Evolutionary conservation across 2,797 vertebrate genomes (phyloP).

Genomic region (Acanthurus lineatus): DNA sequence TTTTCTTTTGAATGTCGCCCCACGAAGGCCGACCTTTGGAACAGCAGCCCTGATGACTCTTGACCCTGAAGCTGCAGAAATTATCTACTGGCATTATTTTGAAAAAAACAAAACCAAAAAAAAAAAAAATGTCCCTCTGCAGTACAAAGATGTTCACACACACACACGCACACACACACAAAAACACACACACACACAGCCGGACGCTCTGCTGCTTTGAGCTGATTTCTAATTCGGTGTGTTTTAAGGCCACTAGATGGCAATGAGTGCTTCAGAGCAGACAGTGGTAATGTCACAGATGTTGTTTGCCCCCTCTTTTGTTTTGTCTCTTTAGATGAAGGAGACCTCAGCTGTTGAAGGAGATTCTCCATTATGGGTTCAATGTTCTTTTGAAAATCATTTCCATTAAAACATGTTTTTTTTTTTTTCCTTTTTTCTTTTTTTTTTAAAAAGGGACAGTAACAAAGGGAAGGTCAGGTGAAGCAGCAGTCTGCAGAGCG

Average conservation of each 20-base stretch:
- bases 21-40: slow-evolving; percentile 40
- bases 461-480: slow-evolving; percentile 89
- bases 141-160: slow-evolving; percentile 29
- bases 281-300: slow-evolving; percentile 84
- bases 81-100: slow-evolving; percentile 78
- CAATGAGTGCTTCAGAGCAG: slow-evolving; percentile 60
- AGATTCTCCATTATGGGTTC: slow-evolving; percentile 89
- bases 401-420: slow-evolving; percentile 89
- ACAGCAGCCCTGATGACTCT: slow-evolving; percentile 21
- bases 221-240: slow-evolving; percentile 30
- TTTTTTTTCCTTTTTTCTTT: no score
- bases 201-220: slow-evolving; percentile 29
- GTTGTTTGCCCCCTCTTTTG: slow-evolving; percentile 86
- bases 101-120: slow-evolving; percentile 81
- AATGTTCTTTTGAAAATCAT: slow-evolving; percentile 90
- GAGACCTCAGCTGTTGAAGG: slow-evolving; percentile 90
- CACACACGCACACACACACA: neutral
- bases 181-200: slow-evolving; percentile 20
- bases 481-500: slow-evolving; percentile 82
- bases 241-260: slow-evolving; percentile 81
- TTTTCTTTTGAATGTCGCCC: slow-evolving; percentile 21
- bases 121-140: slow-evolving; percentile 20
- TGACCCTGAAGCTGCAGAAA: slow-evolving; percentile 79
- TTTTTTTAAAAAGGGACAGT: slow-evolving; percentile 78
- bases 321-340: slow-evolving; percentile 83